Evolutionary conservation across 2,797 vertebrate genomes (phyloP), one percentile per base, ranked within the genome.

Genomic region (Lepus townsendii): DNA sequence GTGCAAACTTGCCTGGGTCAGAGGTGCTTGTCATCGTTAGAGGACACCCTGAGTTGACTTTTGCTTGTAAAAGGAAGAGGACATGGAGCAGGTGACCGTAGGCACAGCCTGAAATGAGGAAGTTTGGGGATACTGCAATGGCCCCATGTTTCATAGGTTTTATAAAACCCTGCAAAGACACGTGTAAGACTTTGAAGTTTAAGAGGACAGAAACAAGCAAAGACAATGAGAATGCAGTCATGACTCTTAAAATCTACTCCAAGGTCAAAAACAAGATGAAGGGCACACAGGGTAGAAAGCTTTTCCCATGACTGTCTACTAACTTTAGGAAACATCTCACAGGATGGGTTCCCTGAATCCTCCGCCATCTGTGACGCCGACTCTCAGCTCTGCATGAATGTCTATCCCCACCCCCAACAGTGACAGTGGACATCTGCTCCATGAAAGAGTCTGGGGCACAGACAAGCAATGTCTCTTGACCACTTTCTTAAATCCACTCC

Each of bases 11-110:
- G 73, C 63, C 35, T 69, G 35, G 47, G 63, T 54, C 27, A 19
- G 26, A 93, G 9, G 57, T n/a, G 47, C n/a, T 60, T 60, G 8
- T 42, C 38, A n/a, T 47, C 62, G 3, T 57, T 24, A 83, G n/a
- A 16, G 16, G 60, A 27, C 24, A 71, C 16, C 42, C 14, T 47
- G n/a, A 76, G n/a, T 62, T 65, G 62, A 27, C 30, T 86, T 72
- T 35, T 42, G 75, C 80, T 76, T 76, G 35, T 66, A 26, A 92
- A 77, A 83, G 20, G 63, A 90, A 60, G 19, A 94, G 54, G 68
- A 35, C 20, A n/a, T 24, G 2, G 19, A 83, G 5, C 57, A 32
- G 63, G 22, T 1, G 5, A 71, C 69, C 16, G 30, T 73, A 57
- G 30, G 19, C 20, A 32, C 2, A 84, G 38, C n/a, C n/a, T 76